Base-by-base conservation (phyloP, 1,140 invertebrate species). In the Drosophila carrolli region DNA sequence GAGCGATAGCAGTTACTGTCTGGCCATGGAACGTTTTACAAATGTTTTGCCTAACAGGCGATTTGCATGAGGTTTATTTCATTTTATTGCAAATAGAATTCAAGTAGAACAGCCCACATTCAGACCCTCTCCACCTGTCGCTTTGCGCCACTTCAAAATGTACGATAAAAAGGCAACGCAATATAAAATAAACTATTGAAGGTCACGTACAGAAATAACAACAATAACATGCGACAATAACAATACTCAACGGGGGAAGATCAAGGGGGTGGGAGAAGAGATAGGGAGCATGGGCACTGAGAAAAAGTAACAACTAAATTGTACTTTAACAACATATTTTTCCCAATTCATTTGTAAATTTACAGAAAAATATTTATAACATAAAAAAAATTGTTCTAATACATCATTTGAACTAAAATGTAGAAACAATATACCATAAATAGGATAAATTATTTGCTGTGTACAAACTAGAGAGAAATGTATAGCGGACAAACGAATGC, bases 101-200 rank as follows among this genome's bases (percentile, higher is more conserved):
- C 57, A 77, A 77, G 75, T 77, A 76, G 54, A 51, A 5, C 56
- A 32, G 60, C 35, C 62, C 11, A 23, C 53, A 7, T 37, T 38
- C 40, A 43, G 11, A 4, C 35, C 59, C 51, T 50, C 38, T 51
- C 9, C 43, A 55, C 19, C 46, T 54, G 29, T 60, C 48, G 44
- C 38, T 65, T 23, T 43, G 43, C 38, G 54, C 35, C 75, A 88
- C 83, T 85, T 80, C 70, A 86, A 66, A 62, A 71, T 76, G 71
- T 72, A 78, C 72, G 83, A 83, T 88, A 86, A 86, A 88, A 73
- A 79, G 62, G 79, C 83, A 74, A 79, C 82, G 75, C 80, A 88
- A 79, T 86, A 68, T 38, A 75, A 61, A 73, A 50, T 73, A 82
- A 77, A 73, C 76, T 73, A 88, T 82, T 88, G 79, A 88, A 88